These are phyloP conservation scores for Paedocypris sp. DNA, from an alignment of 2,113 vertebrate genomes.

Conservation along the genomic window DNA sequence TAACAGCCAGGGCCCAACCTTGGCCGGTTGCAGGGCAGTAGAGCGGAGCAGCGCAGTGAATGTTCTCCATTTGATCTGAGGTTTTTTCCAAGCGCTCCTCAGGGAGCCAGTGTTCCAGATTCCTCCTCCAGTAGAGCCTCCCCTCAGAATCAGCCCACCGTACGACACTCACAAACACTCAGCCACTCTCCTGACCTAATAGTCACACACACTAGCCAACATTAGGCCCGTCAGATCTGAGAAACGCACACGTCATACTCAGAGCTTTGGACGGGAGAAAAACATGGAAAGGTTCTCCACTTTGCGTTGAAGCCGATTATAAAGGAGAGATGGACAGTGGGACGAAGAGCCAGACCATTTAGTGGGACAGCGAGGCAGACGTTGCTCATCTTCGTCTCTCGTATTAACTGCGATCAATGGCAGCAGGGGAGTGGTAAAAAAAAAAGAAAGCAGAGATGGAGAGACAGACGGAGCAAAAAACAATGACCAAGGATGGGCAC, in stretches of 20 bases:
- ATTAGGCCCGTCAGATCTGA: slow-evolving; percentile 13
- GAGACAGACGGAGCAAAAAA: background rate
- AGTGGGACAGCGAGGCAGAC: background rate
- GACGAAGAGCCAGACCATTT: slow-evolving; percentile 3
- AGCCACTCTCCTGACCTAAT: slow-evolving; percentile 25
- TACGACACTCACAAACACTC: slow-evolving; percentile 26
- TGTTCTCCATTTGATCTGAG: slow-evolving; percentile 70
- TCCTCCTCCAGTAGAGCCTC: slow-evolving; percentile 67
- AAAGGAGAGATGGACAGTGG: background rate
- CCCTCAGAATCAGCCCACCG: slow-evolving; percentile 53
- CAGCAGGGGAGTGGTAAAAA: background rate
- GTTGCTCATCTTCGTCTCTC: slow-evolving; percentile 3
- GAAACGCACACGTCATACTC: background rate
- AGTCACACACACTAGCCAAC: slow-evolving; percentile 17
- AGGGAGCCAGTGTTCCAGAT: slow-evolving; percentile 67
- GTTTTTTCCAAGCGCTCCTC: slow-evolving; percentile 53
- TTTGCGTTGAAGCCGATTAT: background rate
- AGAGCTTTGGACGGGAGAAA: background rate
- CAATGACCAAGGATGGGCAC: background rate
- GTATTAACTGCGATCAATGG: slow-evolving; percentile 3
- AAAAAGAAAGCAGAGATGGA: background rate
- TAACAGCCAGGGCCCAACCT: slow-evolving; percentile 34
- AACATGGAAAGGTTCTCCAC: background rate
- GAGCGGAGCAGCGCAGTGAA: slow-evolving; percentile 53
- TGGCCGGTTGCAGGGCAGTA: slow-evolving; percentile 43